Percentiles rank a stretch among this genome's conserved stretches.
Conservation (phyloP, 2,113 vertebrate species). For the Aegotheles bennettii region DNA sequence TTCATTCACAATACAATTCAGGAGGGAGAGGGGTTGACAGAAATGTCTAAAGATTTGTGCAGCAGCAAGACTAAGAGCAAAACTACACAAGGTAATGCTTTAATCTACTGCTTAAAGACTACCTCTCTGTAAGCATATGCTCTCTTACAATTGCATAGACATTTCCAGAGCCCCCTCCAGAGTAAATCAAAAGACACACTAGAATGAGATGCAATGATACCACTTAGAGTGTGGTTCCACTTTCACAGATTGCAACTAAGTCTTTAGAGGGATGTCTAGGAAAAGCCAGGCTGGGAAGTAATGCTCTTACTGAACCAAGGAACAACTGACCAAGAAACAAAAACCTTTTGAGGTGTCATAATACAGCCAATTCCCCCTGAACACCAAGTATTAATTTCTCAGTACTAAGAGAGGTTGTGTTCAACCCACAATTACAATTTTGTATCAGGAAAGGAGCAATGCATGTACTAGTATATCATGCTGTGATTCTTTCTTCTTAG, state of each 20-base stretch:
- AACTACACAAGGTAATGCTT: background rate
- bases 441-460: background rate
- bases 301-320: background rate
- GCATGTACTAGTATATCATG: background rate
- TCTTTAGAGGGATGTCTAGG: background rate
- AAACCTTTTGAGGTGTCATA: background rate
- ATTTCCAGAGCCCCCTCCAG: background rate
- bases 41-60: background rate
- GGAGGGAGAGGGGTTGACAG: background rate
- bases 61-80: background rate
- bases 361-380: background rate
- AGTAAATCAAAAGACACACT: background rate
- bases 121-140: background rate
- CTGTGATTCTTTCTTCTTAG: background rate
- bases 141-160: background rate
- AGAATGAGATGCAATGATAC: rapidly evolving
- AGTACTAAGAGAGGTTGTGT: background rate
- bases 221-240: background rate
- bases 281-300: background rate
- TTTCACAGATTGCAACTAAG: background rate
- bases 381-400: background rate
- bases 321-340: background rate
- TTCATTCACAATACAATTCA: background rate
- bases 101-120: background rate
- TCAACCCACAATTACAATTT: background rate